Evolutionary conservation across 2,113 vertebrate species (phyloP), one percentile per base, ranked within the genome.

Genomic region (Natator depressus): DNA sequence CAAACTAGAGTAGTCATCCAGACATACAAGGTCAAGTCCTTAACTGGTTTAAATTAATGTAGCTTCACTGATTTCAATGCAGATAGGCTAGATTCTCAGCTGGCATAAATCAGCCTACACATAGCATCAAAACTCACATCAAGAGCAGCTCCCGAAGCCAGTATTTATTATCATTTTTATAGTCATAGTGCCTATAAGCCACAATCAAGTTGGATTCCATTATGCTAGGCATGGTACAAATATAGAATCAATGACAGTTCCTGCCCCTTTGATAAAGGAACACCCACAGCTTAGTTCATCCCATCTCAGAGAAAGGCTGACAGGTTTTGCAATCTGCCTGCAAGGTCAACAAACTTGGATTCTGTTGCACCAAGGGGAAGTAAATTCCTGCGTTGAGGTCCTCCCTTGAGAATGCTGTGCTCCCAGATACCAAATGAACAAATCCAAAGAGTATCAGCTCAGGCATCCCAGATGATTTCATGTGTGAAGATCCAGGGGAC

Each of bases 191-290:
- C 53, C n/a, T 85, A 17, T 19, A 90, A 91, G 57, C 35, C 82
- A 38, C 5, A 1, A 38, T 88, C 20, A 72, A 69, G 42, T 29
- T 94, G 27, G 42, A 86, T 89, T 93, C 55, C 1, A 0, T 46
- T 69, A 57, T 91, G 91, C 38, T 31, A 47, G 1, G 9, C 20
- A 0, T 65, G 69, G 24, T 76, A 82, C 69, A 79, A 72, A 53
- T 20, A 50, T 82, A 72, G 80, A 93, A 85, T 20, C 93, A 80
- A 20, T 84, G 75, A 50, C 88, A 93, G 88, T 46, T 89, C 55
- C 78, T 78, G 69, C 89, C 93, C 78, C 88, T 50, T 46, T 94
- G 54, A 29, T 69, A 87, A 96, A 85, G 31, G 65, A 69, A 90
- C 91, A 89, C 69, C 50, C 82, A 35, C 69, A 84, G 80, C 81